These are phyloP conservation scores for Hoplodrina blanda DNA, from an alignment of 2,888 invertebrate genomes.

Conservation along the genomic window DNA sequence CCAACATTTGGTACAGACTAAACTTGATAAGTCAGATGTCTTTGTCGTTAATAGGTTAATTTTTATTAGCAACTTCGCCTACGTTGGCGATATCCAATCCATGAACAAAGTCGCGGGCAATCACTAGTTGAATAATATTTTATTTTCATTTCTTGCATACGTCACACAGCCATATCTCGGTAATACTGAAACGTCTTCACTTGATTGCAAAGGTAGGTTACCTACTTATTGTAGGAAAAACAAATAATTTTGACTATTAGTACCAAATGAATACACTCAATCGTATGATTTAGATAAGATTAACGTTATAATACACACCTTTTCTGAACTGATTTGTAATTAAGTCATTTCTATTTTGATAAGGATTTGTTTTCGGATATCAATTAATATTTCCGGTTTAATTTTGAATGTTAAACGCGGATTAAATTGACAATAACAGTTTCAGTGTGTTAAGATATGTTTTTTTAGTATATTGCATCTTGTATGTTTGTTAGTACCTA, in stretches of 20 bases:
- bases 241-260: not conserved
- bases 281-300: constrained; percentile 15
- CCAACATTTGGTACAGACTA: too few species aligned
- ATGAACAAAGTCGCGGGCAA: too few species aligned
- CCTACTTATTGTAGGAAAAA: not conserved
- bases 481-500: too few species aligned
- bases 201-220: not conserved
- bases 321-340: constrained; percentile 4
- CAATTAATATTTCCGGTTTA: constrained; percentile 19
- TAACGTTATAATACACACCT: constrained; percentile 1
- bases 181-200: not conserved
- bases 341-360: not conserved
- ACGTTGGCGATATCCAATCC: too few species aligned
- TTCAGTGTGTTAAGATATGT: not conserved
- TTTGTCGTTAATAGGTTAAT: too few species aligned
- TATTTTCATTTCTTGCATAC: too few species aligned
- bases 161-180: not conserved
- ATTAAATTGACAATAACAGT: not conserved
- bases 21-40: too few species aligned
- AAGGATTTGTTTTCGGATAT: not conserved
- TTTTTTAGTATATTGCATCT: too few species aligned
- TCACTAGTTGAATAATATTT: too few species aligned
- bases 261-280: not conserved
- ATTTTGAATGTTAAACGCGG: constrained; percentile 1
- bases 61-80: too few species aligned